Evolutionary conservation across 2,113 vertebrate species (phyloP).

Genomic region (Sardina pilchardus): DNA sequence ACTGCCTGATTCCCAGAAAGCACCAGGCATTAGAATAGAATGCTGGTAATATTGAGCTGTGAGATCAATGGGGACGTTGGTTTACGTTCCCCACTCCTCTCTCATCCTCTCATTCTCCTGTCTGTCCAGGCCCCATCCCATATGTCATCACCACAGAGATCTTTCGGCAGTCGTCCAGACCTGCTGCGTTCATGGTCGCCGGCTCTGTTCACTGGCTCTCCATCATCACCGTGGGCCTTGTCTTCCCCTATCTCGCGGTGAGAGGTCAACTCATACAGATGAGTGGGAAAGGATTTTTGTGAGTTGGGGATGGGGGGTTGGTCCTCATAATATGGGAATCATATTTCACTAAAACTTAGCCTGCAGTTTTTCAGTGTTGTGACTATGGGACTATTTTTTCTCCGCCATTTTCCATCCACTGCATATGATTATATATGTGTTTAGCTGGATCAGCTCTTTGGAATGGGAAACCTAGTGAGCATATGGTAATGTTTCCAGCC

Average conservation of each 20-base stretch:
- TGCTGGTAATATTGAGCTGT: neutral
- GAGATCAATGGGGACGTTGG: neutral
- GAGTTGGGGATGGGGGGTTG: too few relatives aligned
- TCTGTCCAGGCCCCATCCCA: constrained; percentile 82
- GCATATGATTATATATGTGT: neutral
- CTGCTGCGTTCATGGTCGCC: constrained; percentile 88
- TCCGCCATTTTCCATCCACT: neutral
- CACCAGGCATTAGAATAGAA: neutral
- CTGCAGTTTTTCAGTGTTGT: neutral
- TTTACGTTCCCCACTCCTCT: neutral
- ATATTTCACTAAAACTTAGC: neutral
- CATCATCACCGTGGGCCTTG: constrained; percentile 86
- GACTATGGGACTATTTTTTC: neutral
- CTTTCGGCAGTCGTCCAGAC: constrained; percentile 91
- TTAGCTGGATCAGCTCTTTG: neutral
- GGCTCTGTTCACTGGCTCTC: constrained; percentile 91
- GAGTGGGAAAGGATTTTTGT: neutral
- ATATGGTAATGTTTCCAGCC: neutral
- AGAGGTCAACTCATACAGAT: constrained; percentile 40
- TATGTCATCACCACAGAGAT: constrained; percentile 86
- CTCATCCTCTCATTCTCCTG: constrained; percentile 8
- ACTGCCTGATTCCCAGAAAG: neutral
- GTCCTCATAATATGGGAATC: too few relatives aligned
- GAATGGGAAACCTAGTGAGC: neutral
- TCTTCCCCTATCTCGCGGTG: constrained; percentile 92